Evolutionary conservation across 2,888 invertebrate genomes (phyloP).

Genomic region (Galeopsomyia nigrocyanea): DNA sequence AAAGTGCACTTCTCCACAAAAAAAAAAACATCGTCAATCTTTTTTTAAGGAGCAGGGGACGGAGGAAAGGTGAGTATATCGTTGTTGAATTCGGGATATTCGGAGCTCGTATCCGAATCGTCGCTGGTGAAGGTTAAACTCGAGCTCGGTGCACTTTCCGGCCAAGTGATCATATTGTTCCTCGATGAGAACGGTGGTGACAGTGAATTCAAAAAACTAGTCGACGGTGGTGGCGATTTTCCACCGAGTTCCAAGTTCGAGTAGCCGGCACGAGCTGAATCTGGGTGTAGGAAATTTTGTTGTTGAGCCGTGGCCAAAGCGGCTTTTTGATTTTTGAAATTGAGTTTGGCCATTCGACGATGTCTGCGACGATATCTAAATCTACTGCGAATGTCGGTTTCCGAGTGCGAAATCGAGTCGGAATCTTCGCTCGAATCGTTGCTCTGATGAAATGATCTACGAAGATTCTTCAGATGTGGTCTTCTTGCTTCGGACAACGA

Average conservation of each 20-base stretch:
- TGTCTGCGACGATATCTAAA: conserved; percentile 61
- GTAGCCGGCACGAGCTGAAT: conserved; percentile 60
- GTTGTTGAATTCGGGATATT: conserved; percentile 67
- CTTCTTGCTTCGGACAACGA: conserved; percentile 64
- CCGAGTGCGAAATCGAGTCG: conserved; percentile 71
- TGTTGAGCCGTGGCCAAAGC: conserved; percentile 42
- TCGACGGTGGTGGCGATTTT: conserved; percentile 72
- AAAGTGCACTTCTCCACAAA: conserved; percentile 5
- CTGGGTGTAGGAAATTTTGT: conserved; percentile 59
- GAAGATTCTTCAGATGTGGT: conserved; percentile 57
- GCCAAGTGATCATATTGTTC: conserved; percentile 60
- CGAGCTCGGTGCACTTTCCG: conserved; percentile 66
- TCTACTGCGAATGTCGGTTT: conserved; percentile 71
- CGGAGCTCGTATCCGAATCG: conserved; percentile 66
- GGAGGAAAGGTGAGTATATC: conserved; percentile 66
- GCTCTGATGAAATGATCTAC: conserved; percentile 64
- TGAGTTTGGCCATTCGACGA: conserved; percentile 65
- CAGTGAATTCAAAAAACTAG: conserved; percentile 72
- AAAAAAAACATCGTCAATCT: conserved; percentile 23
- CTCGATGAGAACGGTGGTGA: conserved; percentile 70
- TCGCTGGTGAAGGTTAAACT: conserved; percentile 67
- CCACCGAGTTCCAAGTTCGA: conserved; percentile 60
- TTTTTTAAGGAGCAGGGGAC: conserved; percentile 64
- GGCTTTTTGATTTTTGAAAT: conserved; percentile 62
- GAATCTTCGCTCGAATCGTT: conserved; percentile 67